A percentile compares a stretch with the other conserved stretches of the same genome.
These are phyloP conservation scores for Sebastes iracundus DNA, from an alignment of 2,797 vertebrate genomes.

Conservation along the genomic window DNA sequence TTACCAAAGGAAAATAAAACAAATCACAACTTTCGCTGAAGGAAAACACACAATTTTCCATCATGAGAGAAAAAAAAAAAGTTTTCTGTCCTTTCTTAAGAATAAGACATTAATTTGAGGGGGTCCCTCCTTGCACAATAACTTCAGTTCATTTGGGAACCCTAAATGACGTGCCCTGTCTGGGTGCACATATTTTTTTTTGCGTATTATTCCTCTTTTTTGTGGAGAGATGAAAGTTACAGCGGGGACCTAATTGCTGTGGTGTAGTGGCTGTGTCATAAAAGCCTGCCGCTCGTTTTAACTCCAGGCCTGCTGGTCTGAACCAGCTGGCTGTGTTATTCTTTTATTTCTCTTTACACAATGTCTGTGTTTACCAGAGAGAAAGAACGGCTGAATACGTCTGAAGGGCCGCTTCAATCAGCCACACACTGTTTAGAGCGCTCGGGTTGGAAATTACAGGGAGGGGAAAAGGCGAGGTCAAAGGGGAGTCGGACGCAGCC, in stretches of 20 bases:
- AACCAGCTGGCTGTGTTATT: slow-evolving; percentile 72
- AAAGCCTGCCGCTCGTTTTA: slow-evolving; percentile 77
- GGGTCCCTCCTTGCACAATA: slow-evolving; percentile 5
- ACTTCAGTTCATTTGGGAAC: slow-evolving; percentile 35
- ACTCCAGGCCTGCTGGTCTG: slow-evolving; percentile 69
- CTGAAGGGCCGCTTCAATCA: slow-evolving; percentile 55
- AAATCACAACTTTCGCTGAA: background rate
- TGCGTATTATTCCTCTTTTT: slow-evolving; percentile 74
- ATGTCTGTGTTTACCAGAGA: slow-evolving; percentile 76
- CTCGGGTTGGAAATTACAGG: slow-evolving; percentile 70
- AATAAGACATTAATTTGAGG: background rate
- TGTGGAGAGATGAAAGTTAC: slow-evolving; percentile 84
- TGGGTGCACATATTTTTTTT: slow-evolving; percentile 63
- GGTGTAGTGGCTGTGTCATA: slow-evolving; percentile 77
- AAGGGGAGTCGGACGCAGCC: slow-evolving; percentile 50
- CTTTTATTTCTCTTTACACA: slow-evolving; percentile 79
- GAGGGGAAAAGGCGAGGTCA: slow-evolving; percentile 56
- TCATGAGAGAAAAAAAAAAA: background rate
- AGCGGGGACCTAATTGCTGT: slow-evolving; percentile 83
- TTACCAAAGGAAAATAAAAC: background rate
- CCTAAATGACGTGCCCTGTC: slow-evolving; percentile 46
- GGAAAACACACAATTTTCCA: background rate
- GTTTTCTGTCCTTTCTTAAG: background rate
- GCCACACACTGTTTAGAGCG: slow-evolving; percentile 43
- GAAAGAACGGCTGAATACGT: slow-evolving; percentile 45